Evolutionary conservation across 53 echinoderm and acorn worm species (phyloP).

Genomic region (Arbacia lixula): DNA sequence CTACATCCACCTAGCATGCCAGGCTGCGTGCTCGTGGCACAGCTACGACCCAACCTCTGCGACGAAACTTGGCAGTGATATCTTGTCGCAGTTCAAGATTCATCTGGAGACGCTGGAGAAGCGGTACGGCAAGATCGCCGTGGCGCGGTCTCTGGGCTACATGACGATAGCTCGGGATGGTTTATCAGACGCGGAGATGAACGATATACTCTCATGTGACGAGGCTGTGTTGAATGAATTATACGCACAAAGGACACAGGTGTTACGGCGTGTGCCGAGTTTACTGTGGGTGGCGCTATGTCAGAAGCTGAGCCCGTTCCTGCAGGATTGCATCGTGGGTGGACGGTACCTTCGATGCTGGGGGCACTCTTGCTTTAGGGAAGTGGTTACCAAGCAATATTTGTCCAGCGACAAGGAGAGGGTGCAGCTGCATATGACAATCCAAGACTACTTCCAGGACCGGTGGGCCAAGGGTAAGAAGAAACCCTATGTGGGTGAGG

Average conservation of each 20-base stretch:
- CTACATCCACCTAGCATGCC: conserved; percentile 76
- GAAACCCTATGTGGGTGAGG: conserved; percentile 88
- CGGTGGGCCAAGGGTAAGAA: conserved; percentile 90
- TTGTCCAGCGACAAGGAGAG: conserved; percentile 58
- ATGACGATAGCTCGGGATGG: conserved; percentile 78
- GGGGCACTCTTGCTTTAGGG: conserved; percentile 72
- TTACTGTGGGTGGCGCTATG: conserved; percentile 87
- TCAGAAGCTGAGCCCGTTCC: conserved; percentile 78
- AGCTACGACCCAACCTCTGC: conserved; percentile 73
- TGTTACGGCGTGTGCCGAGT: conserved; percentile 75
- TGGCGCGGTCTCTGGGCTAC: conserved; percentile 67
- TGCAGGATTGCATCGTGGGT: conserved; percentile 68
- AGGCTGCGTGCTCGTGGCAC: conserved; percentile 71
- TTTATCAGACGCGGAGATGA: conserved; percentile 90
- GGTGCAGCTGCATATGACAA: conserved; percentile 72
- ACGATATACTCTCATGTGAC: conserved; percentile 91
- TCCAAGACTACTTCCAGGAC: conserved; percentile 86
- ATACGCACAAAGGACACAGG: conserved; percentile 63
- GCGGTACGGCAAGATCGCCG: conserved; percentile 81
- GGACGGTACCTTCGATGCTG: conserved; percentile 72
- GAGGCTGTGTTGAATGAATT: conserved; percentile 83
- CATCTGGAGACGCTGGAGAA: conserved; percentile 77
- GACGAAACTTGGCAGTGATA: conserved; percentile 63
- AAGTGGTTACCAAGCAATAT: conserved; percentile 78
- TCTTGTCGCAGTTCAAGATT: conserved; percentile 66